Conservation (phyloP, 2,113 vertebrate genomes). For the Trinectes maculatus region DNA sequence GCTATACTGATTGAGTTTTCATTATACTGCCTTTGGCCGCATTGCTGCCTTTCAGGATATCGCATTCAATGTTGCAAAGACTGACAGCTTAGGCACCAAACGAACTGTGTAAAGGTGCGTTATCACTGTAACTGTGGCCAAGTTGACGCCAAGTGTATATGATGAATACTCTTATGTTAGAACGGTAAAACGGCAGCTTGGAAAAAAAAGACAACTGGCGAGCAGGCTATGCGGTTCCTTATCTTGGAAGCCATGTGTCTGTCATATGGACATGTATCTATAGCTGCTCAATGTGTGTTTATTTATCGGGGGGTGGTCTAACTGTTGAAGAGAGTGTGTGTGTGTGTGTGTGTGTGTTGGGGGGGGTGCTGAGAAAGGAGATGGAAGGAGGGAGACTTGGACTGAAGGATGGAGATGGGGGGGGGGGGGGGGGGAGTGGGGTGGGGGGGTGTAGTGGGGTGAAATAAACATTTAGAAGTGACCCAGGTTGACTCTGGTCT, state of each 20-base stretch:
- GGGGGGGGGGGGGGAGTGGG: conserved; percentile 26
- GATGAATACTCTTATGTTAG: conserved; percentile 2
- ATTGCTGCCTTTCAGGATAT: conserved; percentile 36
- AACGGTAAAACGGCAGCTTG: background rate
- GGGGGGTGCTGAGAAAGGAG: conserved; percentile 53
- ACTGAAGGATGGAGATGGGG: conserved; percentile 53
- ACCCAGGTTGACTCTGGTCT: conserved; percentile 85
- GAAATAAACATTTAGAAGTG: conserved; percentile 86
- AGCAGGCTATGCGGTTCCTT: conserved; percentile 24
- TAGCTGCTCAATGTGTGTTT: conserved; percentile 67
- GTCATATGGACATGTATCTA: conserved; percentile 48
- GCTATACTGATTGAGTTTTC: conserved; percentile 64
- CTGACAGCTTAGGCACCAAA: conserved; percentile 19
- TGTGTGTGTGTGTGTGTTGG: conserved; percentile 1
- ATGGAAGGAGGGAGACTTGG: conserved; percentile 68
- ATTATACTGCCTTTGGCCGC: conserved; percentile 50
- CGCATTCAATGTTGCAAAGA: conserved; percentile 45
- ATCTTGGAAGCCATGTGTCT: conserved; percentile 41
- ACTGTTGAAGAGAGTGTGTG: conserved; percentile 48
- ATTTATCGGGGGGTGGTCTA: conserved; percentile 73
- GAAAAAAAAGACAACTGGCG: conserved; percentile 12
- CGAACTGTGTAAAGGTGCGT: background rate
- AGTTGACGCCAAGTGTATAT: background rate
- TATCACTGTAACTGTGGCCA: conserved; percentile 11
- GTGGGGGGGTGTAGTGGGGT: too few species aligned